These are phyloP conservation scores for Parascotia fuliginaria DNA, from an alignment of 2,888 invertebrate genomes.

Conservation along the genomic window DNA sequence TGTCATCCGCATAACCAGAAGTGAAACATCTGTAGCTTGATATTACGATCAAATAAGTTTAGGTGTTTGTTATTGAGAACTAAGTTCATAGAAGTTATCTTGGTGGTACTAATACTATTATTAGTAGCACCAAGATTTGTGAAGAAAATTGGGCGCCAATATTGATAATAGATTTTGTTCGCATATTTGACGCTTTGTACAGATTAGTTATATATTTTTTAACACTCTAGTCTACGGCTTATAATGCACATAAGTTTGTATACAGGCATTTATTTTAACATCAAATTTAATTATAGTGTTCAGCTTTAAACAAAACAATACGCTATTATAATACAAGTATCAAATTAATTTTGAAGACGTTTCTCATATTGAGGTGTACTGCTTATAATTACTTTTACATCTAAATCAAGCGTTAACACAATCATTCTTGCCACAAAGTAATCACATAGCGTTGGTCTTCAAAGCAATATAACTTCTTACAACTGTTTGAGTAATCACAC, in stretches of 20 bases:
- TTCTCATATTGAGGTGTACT: neutral
- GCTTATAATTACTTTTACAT: conserved; percentile 9
- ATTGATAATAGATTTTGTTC: conserved; percentile 16
- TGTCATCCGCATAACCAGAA: conserved; percentile 16
- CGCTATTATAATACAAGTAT: too few species aligned
- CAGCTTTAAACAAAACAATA: too few species aligned
- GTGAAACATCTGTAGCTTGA: neutral
- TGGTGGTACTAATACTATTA: too few species aligned
- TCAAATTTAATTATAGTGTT: too few species aligned
- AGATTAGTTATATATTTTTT: too few species aligned
- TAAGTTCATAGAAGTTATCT: conserved; percentile 3
- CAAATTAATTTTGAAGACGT: neutral
- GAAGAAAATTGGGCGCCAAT: conserved; percentile 8
- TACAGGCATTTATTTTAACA: too few species aligned
- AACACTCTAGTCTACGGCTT: too few species aligned
- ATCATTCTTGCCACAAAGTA: conserved; percentile 27
- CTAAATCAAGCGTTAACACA: conserved; percentile 14
- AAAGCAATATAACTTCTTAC: conserved; percentile 24
- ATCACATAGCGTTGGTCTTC: conserved; percentile 18
- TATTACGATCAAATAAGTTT: conserved; percentile 13
- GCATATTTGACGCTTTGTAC: conserved; percentile 12
- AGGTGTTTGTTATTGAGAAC: conserved; percentile 17
- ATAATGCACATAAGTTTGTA: too few species aligned
- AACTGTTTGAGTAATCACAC: conserved; percentile 36
- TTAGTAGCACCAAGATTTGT: neutral